Percentiles rank a stretch among this genome's conserved stretches.
Conservation (phyloP, 2,797 vertebrate genomes). For the Alectoris magna region DNA sequence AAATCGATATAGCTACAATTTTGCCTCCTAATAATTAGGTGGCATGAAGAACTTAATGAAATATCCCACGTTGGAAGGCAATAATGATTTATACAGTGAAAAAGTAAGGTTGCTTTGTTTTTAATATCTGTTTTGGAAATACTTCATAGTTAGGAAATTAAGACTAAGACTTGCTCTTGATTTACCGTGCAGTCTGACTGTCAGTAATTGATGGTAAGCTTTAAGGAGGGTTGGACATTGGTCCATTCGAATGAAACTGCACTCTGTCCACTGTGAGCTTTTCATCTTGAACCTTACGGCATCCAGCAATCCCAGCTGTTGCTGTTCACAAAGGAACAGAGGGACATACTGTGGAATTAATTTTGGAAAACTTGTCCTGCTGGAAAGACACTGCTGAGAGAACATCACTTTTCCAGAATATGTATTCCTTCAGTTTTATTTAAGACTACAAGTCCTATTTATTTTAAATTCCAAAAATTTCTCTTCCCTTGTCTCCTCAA, state of each 20-base stretch:
- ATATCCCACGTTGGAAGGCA: background rate
- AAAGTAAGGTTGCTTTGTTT: background rate
- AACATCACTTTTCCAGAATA: background rate
- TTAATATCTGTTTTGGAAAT: background rate
- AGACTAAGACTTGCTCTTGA: background rate
- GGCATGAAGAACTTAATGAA: background rate
- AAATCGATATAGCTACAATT: background rate
- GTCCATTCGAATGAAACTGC: background rate
- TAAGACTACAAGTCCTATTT: no score
- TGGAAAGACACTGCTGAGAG: background rate
- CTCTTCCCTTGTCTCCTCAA: background rate
- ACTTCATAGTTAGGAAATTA: background rate
- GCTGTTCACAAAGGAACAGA: background rate
- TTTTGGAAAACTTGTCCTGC: background rate
- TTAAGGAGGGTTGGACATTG: background rate
- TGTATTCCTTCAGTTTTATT: background rate
- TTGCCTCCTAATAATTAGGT: background rate
- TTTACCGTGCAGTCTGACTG: background rate
- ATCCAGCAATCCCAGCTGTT: background rate
- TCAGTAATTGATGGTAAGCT: background rate
- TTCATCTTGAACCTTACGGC: background rate
- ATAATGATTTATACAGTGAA: background rate
- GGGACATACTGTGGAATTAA: background rate
- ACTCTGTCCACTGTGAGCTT: background rate
- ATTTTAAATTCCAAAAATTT: background rate